These are phyloP conservation scores for Forbesichthys agassizii DNA, from an alignment of 2,113 vertebrate species.

Conservation along the genomic window DNA sequence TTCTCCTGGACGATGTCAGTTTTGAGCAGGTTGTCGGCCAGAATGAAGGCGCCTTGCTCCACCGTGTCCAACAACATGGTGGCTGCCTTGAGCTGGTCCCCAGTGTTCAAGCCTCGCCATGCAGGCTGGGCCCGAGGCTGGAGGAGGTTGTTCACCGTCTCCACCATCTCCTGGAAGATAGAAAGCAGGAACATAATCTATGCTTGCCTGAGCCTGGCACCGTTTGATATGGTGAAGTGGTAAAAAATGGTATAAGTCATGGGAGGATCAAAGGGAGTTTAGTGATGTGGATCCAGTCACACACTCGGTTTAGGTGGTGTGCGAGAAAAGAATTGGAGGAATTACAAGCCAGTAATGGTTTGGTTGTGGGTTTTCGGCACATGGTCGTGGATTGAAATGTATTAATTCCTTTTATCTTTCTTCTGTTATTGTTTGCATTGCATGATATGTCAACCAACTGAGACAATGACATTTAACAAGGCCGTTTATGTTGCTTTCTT, in stretches of 20 bases:
- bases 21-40: slow-evolving; percentile 98
- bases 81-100: slow-evolving; percentile 90
- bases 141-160: slow-evolving; percentile 97
- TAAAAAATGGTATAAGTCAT: slow-evolving; percentile 30
- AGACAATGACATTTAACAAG: not conserved
- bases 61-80: slow-evolving; percentile 96
- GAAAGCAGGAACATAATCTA: slow-evolving; percentile 33
- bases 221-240: slow-evolving; percentile 30
- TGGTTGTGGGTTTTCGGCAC: too few relatives aligned
- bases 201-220: slow-evolving; percentile 1
- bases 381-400: too few relatives aligned
- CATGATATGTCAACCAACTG: slow-evolving; percentile 2
- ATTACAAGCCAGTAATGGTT: too few relatives aligned
- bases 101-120: slow-evolving; percentile 87
- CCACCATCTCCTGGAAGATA: slow-evolving; percentile 92
- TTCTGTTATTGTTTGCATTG: not conserved
- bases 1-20: slow-evolving; percentile 96
- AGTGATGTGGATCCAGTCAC: slow-evolving; percentile 21
- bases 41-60: slow-evolving; percentile 95
- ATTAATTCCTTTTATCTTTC: too few relatives aligned
- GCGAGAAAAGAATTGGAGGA: slow-evolving; percentile 1
- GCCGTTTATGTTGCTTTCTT: slow-evolving; percentile 4
- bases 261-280: slow-evolving; percentile 20
- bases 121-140: slow-evolving; percentile 90
- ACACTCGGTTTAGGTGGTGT: slow-evolving; percentile 23